Conservation (phyloP, 2,888 invertebrate genomes). For the Pocota personata region DNA sequence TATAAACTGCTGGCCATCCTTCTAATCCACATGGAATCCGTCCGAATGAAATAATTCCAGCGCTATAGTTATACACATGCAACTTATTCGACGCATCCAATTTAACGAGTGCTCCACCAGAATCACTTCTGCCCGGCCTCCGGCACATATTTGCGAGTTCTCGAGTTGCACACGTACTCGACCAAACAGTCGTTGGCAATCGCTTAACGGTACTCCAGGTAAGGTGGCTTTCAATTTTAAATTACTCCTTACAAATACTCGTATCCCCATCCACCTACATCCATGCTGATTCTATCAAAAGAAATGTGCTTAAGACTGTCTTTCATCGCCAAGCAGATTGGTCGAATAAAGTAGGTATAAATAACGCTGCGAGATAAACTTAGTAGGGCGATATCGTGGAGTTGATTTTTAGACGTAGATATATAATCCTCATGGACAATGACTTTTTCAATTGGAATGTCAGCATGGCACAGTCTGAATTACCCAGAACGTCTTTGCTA, state of each 20-base stretch:
- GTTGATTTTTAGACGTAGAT: conserved; percentile 85
- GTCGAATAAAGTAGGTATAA: conserved; percentile 84
- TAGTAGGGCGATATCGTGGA: conserved; percentile 89
- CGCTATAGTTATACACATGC: conserved; percentile 83
- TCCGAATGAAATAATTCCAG: conserved; percentile 87
- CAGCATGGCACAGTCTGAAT: conserved; percentile 85
- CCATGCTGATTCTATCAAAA: conserved; percentile 82
- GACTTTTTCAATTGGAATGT: conserved; percentile 85
- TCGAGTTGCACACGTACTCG: conserved; percentile 81
- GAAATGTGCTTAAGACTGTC: conserved; percentile 77
- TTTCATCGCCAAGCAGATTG: conserved; percentile 85
- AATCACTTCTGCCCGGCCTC: conserved; percentile 86
- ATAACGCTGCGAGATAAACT: conserved; percentile 84
- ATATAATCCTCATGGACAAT: conserved; percentile 87
- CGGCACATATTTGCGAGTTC: conserved; percentile 85
- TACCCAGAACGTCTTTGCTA: conserved; percentile 74
- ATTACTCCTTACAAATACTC: conserved; percentile 84
- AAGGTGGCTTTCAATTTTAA: conserved; percentile 84
- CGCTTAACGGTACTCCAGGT: conserved; percentile 82
- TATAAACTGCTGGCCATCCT: conserved; percentile 87
- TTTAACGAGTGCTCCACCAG: conserved; percentile 86
- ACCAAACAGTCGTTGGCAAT: conserved; percentile 84
- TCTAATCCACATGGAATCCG: conserved; percentile 85
- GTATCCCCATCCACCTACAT: conserved; percentile 86
- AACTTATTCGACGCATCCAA: conserved; percentile 76